Evolutionary conservation across 2,797 vertebrate genomes (phyloP), one percentile per base, ranked within the genome.

Genomic region (Neosilurus mollespiculum): DNA sequence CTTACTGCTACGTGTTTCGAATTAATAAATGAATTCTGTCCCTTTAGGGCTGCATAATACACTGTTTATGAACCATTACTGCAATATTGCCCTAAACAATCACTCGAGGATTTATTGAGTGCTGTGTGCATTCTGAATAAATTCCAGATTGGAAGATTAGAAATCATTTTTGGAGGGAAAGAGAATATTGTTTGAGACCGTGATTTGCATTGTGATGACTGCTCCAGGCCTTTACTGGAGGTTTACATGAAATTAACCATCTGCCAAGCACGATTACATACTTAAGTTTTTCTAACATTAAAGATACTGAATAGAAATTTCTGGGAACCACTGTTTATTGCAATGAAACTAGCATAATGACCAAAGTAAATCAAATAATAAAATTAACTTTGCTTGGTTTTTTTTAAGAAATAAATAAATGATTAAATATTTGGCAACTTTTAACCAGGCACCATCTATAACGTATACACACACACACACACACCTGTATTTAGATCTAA

Each of bases 121-220:
- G 71, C 51, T 73, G 51, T 10, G n/a, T 56, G 53, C 54, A 10
- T 22, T 75, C 22, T 9, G 58, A 78, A 78, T 78, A 24, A 49
- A 62, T 62, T 49, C 7, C 58, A 78, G 78, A 79, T 79, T 66
- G 20, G 18, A 16, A 79, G 24, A 66, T 30, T 66, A 30, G 49
- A 10, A 79, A 79, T 16, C n/a, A 43, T 62, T 58, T 24, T 22
- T 22, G 7, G 43, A 15, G 18, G 9, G n/a, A 51, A 51, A 49
- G 20, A n/a, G 6, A 49, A 62, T 62, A 78, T 49, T 24, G 76
- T 64, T 24, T 3, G 30, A 77, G 73, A 61, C 73, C 20, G 51
- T 56, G 58, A 77, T 20, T 67, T 67, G 64, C 64, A 80, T 67
- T 34, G 78, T 53, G 51, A 80, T 80, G 51, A 56, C 12, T 1